Evolutionary conservation across 2,797 vertebrate genomes (phyloP).

Genomic region (Peromyscus eremicus): DNA sequence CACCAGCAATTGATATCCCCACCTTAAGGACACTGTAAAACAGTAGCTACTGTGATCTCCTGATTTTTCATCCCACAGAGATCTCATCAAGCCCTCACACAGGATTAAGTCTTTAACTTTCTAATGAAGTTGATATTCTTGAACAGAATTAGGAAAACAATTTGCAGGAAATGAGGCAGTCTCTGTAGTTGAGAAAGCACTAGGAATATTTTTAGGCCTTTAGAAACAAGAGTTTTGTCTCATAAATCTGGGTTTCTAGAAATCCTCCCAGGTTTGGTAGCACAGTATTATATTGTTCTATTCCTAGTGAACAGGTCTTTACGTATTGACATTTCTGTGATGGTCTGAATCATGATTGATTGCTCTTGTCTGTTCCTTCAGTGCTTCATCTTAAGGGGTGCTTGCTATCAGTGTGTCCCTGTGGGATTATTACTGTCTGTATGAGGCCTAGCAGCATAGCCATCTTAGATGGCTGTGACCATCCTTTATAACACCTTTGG

Average conservation of each 20-base stretch:
- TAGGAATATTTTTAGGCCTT: conserved; percentile 62
- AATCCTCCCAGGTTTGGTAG: background rate
- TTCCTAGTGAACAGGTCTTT: background rate
- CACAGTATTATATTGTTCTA: background rate
- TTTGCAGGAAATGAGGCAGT: conserved; percentile 57
- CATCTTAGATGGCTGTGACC: background rate
- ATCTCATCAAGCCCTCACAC: conserved; percentile 68
- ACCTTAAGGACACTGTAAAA: conserved; percentile 63
- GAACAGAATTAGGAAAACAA: conserved; percentile 66
- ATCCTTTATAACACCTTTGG: background rate
- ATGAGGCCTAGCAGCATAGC: background rate
- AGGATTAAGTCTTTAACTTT: conserved; percentile 67
- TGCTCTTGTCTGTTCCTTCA: conserved; percentile 25
- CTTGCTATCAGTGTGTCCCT: conserved; percentile 10
- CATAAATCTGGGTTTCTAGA: background rate
- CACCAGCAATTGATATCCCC: conserved; percentile 55
- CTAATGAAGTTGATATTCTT: conserved; percentile 74
- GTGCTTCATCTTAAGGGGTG: background rate
- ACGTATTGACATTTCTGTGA: background rate
- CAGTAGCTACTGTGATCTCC: conserved; percentile 61
- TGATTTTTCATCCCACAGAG: conserved; percentile 70
- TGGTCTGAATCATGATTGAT: background rate
- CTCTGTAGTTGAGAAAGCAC: conserved; percentile 52
- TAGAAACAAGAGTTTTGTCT: conserved; percentile 52
- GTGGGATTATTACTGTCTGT: conserved; percentile 29